Percentiles rank a stretch among this genome's conserved stretches.
These are phyloP conservation scores for Chelidonichthys spinosus DNA, from an alignment of 2,797 vertebrate genomes.

Conservation along the genomic window DNA sequence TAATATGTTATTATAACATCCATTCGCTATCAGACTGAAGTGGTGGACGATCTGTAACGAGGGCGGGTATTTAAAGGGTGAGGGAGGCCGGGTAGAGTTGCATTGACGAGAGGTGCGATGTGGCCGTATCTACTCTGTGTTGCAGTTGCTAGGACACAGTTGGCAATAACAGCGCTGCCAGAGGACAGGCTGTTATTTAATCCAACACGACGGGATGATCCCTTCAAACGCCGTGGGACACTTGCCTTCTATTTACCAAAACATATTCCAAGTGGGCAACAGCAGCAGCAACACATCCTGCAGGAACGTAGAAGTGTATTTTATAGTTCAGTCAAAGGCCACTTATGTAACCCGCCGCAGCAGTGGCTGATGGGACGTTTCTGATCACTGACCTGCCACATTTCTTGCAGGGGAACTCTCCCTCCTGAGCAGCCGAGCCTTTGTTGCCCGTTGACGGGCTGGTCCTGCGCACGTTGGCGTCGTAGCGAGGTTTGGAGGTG, in stretches of 20 bases:
- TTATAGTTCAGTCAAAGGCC: not conserved
- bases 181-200: conserved; percentile 67
- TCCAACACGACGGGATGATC: conserved; percentile 47
- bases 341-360: conserved; percentile 16
- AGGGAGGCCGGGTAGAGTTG: conserved; percentile 50
- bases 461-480: conserved; percentile 79
- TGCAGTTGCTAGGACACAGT: conserved; percentile 82
- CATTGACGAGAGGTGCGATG: conserved; percentile 40
- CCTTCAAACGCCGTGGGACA: conserved; percentile 37
- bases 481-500: conserved; percentile 66
- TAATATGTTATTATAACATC: not conserved
- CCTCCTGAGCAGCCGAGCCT: conserved; percentile 85
- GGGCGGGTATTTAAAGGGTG: conserved; percentile 7
- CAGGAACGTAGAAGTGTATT: not conserved
- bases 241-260: conserved; percentile 41
- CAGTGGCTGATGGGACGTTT: not conserved
- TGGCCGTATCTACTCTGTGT: conserved; percentile 60
- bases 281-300: conserved; percentile 24
- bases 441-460: conserved; percentile 80
- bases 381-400: conserved; percentile 92
- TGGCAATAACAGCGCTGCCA: conserved; percentile 79
- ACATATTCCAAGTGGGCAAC: conserved; percentile 34
- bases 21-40: not conserved
- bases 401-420: conserved; percentile 98
- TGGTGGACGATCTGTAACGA: conserved; percentile 2